phyloP scores from a whole-genome alignment of 2,888 invertebrate species.

The Zelleria hepariella region DNA sequence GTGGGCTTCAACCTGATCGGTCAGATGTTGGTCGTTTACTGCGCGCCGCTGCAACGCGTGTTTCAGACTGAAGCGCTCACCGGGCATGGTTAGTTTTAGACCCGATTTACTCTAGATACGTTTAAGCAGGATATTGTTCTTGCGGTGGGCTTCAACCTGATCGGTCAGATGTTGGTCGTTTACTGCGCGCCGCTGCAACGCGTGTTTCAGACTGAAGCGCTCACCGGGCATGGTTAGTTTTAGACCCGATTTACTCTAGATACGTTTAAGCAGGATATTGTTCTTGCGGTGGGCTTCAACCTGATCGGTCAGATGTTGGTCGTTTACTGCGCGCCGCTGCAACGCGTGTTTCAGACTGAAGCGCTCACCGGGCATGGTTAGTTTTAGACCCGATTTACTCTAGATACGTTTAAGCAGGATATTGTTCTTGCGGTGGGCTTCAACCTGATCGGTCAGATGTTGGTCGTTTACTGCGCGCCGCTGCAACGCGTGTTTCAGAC shows the following conservation, averaged over 20 bases:
- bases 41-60: constrained; percentile 94
- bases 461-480: constrained; percentile 97
- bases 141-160: constrained; percentile 92
- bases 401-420: no score
- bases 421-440: constrained; percentile 95
- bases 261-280: no score
- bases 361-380: constrained; percentile 89
- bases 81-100: constrained; percentile 78
- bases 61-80: constrained; percentile 98
- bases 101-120: no score
- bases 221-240: constrained; percentile 83
- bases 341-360: constrained; percentile 97
- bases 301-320: constrained; percentile 96
- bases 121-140: no score
- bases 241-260: no score
- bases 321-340: constrained; percentile 96
- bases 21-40: constrained; percentile 96
- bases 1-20: constrained; percentile 94
- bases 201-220: constrained; percentile 97
- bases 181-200: constrained; percentile 96
- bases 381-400: no score
- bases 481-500: constrained; percentile 97
- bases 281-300: constrained; percentile 93
- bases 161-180: constrained; percentile 96
- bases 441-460: constrained; percentile 94